Evolutionary conservation across 2,113 vertebrate species (phyloP).

Genomic region (Hylia prasina): DNA sequence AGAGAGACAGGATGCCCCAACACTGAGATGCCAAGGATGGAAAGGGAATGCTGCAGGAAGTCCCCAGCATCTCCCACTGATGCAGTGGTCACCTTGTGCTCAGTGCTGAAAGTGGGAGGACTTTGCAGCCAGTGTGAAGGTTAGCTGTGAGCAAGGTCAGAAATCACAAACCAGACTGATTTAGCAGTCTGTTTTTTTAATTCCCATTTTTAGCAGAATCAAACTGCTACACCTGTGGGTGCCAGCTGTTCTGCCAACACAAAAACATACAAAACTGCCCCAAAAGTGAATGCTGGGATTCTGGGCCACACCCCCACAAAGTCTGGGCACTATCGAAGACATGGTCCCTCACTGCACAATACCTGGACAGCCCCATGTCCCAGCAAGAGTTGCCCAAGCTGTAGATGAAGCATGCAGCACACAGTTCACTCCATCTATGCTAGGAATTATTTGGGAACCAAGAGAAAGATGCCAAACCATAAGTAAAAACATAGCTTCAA

Average conservation of each 20-base stretch:
- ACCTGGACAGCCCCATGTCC: not conserved
- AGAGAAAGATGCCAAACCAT: not conserved
- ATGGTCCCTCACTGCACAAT: not conserved
- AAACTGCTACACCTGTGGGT: not conserved
- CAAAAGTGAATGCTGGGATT: not conserved
- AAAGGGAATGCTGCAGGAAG: not conserved
- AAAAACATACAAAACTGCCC: not conserved
- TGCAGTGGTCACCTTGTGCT: fast-evolving
- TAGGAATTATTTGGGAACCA: not conserved
- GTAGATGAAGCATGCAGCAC: not conserved
- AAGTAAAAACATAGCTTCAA: not conserved
- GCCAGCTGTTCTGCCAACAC: not conserved
- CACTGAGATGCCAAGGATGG: not conserved
- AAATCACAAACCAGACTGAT: not conserved
- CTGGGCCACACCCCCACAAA: not conserved
- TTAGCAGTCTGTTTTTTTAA: too few species aligned
- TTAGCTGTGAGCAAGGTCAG: not conserved
- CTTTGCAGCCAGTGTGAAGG: not conserved
- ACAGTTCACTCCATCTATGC: not conserved
- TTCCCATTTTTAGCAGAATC: not conserved
- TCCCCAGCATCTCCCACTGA: not conserved
- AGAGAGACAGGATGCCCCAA: not conserved
- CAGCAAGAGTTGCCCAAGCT: not conserved
- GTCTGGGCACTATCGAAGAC: not conserved
- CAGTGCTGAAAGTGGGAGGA: fast-evolving